Evolutionary conservation across 2,113 vertebrate species (phyloP), one percentile per base, ranked within the genome.

Genomic region (Taurulus bubalis): DNA sequence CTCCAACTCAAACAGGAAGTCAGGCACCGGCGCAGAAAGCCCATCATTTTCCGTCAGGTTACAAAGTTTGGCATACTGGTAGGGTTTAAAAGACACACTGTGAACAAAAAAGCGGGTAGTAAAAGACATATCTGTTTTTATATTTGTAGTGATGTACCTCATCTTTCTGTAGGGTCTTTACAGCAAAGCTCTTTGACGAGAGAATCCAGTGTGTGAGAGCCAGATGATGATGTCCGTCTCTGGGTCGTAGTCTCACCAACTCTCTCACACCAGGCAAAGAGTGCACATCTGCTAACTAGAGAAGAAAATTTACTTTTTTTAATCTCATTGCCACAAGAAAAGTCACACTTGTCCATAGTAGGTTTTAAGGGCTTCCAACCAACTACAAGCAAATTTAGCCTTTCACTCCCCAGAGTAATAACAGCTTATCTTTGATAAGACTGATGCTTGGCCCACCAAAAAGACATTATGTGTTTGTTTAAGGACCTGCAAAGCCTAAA

Each of bases 1-100:
- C 22, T 97, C 77, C 0, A 99, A 81, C 91, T 99, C 97, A 94
- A 99, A 99, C 68, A 99, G 94, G 93, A 98, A 99, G 90, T 99
- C 96, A 0, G 98, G 98, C 56, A 92, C 91, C 0, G 97, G 96
- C 7, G 96, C 95, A 0, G 89, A 90, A 18, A 93, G 78, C 34
- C 94, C 94, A 76, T 95, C 90, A 59, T 93, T 91, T 73, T 96
- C 96, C 0, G 95, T 96, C 90, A 99, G 93, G 55, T 95, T 92
- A 71, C 96, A 96, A 75, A 99, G 96, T 92, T 96, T 97, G 88
- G 95, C 73, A 1, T 96, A 99, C 98, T 99, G 87, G 66, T 3
- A n/a, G 26, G 72, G 30, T 89, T 26, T 0, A 2, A 42, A 34
- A 70, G 0, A 80, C 15, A 74, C 1, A 18, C 2, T 16, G 51